Evolutionary conservation across 2,113 vertebrate species (phyloP).

Genomic region (Psettodes erumei): DNA sequence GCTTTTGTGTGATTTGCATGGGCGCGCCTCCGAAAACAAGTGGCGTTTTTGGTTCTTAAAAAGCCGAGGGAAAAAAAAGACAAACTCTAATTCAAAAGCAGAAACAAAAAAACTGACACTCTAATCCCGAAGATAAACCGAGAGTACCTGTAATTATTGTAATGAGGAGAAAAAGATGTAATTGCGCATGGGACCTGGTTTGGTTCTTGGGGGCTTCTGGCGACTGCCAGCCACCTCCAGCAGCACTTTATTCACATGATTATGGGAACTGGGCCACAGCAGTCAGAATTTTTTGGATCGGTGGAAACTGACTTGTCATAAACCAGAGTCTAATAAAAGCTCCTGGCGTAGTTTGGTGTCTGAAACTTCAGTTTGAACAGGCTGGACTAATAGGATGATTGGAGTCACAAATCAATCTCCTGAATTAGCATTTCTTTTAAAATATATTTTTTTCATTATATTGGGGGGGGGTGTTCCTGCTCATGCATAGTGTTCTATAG

Average conservation of each 20-base stretch:
- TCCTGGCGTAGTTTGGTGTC: neutral
- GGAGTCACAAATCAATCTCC: neutral
- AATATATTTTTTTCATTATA: neutral
- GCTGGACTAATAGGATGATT: neutral
- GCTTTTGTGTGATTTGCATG: slow-evolving; percentile 41
- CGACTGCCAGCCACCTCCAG: slow-evolving; percentile 41
- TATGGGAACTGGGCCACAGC: neutral
- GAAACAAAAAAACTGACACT: slow-evolving; percentile 52
- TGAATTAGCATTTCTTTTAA: neutral
- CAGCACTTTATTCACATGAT: slow-evolving; percentile 2
- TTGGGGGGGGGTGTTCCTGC: neutral
- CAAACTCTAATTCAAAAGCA: slow-evolving; percentile 31
- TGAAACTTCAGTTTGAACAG: neutral
- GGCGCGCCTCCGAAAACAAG: slow-evolving; percentile 20
- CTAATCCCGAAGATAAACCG: slow-evolving; percentile 42
- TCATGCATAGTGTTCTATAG: neutral
- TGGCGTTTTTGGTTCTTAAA: slow-evolving; percentile 39
- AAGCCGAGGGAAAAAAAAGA: slow-evolving; percentile 36
- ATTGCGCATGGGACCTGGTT: slow-evolving; percentile 64
- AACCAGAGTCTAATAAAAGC: neutral
- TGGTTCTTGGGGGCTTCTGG: slow-evolving; percentile 52
- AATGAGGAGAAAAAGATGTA: slow-evolving; percentile 58
- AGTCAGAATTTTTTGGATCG: neutral
- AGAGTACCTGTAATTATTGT: slow-evolving; percentile 58
- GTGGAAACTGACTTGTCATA: neutral